These are phyloP conservation scores for Anastrepha ludens DNA, from an alignment of 1,140 invertebrate genomes.

Conservation along the genomic window DNA sequence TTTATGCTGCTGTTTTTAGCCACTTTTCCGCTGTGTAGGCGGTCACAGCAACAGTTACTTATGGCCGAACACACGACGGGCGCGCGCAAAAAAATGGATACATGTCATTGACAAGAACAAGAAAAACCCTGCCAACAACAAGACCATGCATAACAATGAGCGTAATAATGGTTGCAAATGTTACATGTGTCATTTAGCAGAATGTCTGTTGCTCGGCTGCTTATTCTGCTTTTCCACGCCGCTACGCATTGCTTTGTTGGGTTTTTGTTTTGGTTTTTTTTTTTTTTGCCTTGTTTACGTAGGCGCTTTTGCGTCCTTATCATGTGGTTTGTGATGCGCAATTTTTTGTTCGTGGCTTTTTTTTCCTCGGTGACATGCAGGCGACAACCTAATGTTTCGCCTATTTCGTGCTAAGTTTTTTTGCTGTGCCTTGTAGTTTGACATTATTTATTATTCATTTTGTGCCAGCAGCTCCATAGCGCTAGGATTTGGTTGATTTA, in stretches of 20 bases:
- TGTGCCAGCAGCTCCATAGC: neutral
- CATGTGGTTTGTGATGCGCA: neutral
- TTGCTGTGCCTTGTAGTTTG: neutral
- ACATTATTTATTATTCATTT: neutral
- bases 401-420: neutral
- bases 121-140: neutral
- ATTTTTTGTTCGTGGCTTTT: neutral
- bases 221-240: neutral
- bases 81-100: neutral
- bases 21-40: neutral
- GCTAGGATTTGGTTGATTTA: too few species aligned
- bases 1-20: slow-evolving; percentile 8
- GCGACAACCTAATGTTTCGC: neutral
- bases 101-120: neutral
- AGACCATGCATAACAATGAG: neutral
- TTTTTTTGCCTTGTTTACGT: neutral
- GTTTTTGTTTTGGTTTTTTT: too few species aligned
- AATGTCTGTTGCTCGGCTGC: neutral
- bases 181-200: slow-evolving; percentile 46
- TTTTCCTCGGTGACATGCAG: neutral
- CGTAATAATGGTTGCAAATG: slow-evolving; percentile 30
- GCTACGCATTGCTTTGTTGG: neutral
- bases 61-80: neutral
- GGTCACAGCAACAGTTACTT: slow-evolving; percentile 31
- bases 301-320: slow-evolving; percentile 11